Percentiles rank a stretch among this genome's conserved stretches.
These are phyloP conservation scores for Lepidonotus clava DNA, from an alignment of 2,888 invertebrate genomes.

Conservation along the genomic window DNA sequence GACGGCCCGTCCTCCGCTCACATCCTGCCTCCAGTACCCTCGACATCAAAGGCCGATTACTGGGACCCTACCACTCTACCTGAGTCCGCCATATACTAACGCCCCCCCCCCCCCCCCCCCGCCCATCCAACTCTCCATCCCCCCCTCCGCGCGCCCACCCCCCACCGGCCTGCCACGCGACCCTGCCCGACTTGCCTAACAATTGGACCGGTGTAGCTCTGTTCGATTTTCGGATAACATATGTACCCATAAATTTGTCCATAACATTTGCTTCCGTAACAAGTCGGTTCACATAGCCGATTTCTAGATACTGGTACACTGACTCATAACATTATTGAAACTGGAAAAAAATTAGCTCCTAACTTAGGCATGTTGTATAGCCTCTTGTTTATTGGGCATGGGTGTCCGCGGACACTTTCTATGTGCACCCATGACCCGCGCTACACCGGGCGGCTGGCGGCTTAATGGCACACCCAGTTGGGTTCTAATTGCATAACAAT, in stretches of 20 bases:
- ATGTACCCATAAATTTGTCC: neutral
- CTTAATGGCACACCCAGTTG: conserved; percentile 3
- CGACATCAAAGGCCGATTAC: neutral
- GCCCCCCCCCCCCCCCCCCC: neutral
- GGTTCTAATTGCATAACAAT: conserved; percentile 30
- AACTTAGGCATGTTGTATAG: too few species aligned
- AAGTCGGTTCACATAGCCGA: too few species aligned
- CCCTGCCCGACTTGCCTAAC: neutral
- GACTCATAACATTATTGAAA: too few species aligned
- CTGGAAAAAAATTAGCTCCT: too few species aligned
- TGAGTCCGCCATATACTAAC: neutral
- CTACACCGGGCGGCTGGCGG: neutral
- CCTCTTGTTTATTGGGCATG: too few species aligned
- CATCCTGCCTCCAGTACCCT: neutral
- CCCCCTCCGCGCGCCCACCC: too few species aligned
- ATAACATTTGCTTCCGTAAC: neutral
- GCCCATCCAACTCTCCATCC: neutral
- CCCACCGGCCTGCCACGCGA: neutral
- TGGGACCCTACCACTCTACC: neutral
- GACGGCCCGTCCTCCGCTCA: neutral
- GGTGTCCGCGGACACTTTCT: neutral
- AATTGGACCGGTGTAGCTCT: neutral
- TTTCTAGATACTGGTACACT: too few species aligned
- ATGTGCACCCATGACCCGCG: neutral
- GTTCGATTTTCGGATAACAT: neutral